Evolutionary conservation across 2,888 invertebrate species (phyloP).

Genomic region (Helobdella robusta): DNA sequence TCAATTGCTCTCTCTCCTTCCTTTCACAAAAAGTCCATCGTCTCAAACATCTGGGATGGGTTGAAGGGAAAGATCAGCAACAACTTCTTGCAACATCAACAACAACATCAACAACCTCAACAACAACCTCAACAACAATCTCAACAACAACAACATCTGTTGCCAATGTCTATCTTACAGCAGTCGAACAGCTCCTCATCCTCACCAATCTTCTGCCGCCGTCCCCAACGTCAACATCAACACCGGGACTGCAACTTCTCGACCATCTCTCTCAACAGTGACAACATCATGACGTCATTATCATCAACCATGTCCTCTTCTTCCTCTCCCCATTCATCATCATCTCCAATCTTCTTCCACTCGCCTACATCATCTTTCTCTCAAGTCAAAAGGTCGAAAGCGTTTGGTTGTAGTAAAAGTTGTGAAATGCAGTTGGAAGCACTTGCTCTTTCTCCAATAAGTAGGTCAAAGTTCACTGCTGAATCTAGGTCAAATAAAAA

Average conservation of each 20-base stretch:
- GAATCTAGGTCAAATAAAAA: neutral
- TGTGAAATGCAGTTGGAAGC: slow-evolving; percentile 37
- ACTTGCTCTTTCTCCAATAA: slow-evolving; percentile 41
- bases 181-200: neutral
- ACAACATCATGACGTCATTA: no score
- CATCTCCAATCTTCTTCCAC: no score
- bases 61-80: slow-evolving; percentile 22
- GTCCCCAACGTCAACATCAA: neutral
- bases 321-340: no score
- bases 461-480: slow-evolving; percentile 38
- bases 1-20: no score
- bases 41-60: slow-evolving; percentile 32
- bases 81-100: slow-evolving; percentile 13
- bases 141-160: neutral
- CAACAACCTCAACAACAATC: no score
- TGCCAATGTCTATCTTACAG: neutral
- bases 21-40: slow-evolving; percentile 18
- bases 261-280: no score
- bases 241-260: no score
- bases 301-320: no score
- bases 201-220: neutral
- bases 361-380: no score
- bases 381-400: neutral
- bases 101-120: neutral
- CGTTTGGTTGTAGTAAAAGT: neutral